Evolutionary conservation across 2,797 vertebrate genomes (phyloP), one percentile per base, ranked within the genome.

Genomic region (Gallinago solitaria): DNA sequence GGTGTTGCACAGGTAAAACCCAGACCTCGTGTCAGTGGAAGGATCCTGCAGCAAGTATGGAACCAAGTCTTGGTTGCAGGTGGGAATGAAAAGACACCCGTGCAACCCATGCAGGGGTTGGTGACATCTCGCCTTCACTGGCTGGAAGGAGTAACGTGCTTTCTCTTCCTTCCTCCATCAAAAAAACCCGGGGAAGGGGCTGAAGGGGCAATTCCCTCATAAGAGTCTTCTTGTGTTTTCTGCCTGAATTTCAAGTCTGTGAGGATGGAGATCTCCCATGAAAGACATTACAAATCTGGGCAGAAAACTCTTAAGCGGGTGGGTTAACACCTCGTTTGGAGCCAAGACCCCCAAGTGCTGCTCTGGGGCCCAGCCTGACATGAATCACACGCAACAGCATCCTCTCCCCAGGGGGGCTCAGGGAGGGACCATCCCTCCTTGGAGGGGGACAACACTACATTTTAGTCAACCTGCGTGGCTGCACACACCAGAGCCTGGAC

Each of bases 361-460:
- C 37, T 27, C 60, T 45, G 33, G 24, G 30, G 59, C 16, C 16
- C 1, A 1, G 12, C 20, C 27, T 1, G 1, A 11, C 6, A 30
- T 0, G 3, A n/a, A 18, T 4, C 43, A 30, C 21, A 35, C 2
- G 8, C 18, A 77, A 25, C 24, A 76, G 39, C 74, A 86, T 27
- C 33, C 6, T 27, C 71, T 68, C 21, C 69, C 73, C 35, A 24
- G 16, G n/a, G 69, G 48, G 53, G 11, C 11, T 73, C 57, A n/a
- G 48, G 27, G 37, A 71, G 18, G 19, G 39, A 35, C 37, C 25
- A 3, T 6, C 1, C 1, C 32, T 67, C 47, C 53, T 15, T 15
- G 16, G 45, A 57, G 56, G 6, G 37, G 33, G 8, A 57, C n/a
- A 56, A 1, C 1, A 0, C 11, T 23, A 7, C 8, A 0, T 21